Conservation (phyloP, 2,888 invertebrate species). For the Netelia inedita region DNA sequence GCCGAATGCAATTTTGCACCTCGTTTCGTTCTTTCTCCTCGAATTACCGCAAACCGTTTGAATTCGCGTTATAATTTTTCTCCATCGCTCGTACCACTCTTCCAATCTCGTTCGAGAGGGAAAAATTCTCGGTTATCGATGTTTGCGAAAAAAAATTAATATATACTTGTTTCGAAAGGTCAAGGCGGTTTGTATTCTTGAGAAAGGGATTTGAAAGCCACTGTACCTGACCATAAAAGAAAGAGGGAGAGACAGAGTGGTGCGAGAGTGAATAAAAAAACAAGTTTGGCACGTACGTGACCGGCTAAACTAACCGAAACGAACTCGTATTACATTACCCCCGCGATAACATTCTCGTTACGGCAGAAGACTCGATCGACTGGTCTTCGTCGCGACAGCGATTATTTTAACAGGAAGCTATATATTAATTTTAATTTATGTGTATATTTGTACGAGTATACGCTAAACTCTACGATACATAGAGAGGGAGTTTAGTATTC, state of each 20-base stretch:
- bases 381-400: slow-evolving; percentile 21
- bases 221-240: slow-evolving; percentile 25
- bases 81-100: background rate
- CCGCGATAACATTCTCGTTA: slow-evolving; percentile 59
- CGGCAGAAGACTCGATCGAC: background rate
- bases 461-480: background rate
- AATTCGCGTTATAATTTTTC: background rate
- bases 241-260: background rate
- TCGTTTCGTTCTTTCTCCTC: background rate
- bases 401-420: slow-evolving; percentile 1
- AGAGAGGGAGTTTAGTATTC: slow-evolving; percentile 47
- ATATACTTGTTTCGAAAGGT: slow-evolving; percentile 33
- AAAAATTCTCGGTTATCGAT: background rate
- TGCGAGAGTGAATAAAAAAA: background rate
- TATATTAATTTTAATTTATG: background rate
- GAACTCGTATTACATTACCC: slow-evolving; percentile 11
- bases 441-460: too few relatives aligned
- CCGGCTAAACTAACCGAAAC: slow-evolving; percentile 6
- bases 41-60: background rate
- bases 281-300: background rate
- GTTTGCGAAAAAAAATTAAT: background rate
- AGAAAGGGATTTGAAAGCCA: slow-evolving; percentile 45
- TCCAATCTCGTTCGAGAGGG: background rate
- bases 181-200: slow-evolving; percentile 21
- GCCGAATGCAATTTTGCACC: background rate